Evolutionary conservation across 2,888 invertebrate species (phyloP).

Genomic region (Phyllotreta striolata): DNA sequence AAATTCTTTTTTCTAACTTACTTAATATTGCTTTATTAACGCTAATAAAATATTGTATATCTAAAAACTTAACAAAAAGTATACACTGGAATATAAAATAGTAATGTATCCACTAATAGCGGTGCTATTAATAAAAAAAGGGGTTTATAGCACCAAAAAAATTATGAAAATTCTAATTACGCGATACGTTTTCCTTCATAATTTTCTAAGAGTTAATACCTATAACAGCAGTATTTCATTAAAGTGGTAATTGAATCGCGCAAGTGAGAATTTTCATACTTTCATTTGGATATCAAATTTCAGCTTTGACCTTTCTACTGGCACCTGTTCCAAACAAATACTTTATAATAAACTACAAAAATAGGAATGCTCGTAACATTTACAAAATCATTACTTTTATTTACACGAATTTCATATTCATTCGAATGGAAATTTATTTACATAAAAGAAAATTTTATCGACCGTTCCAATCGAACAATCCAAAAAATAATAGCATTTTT

Average conservation of each 20-base stretch:
- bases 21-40: slow-evolving; percentile 2
- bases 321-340: slow-evolving; percentile 50
- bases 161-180: slow-evolving; percentile 11
- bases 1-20: no score
- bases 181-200: no score
- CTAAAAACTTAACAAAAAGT: slow-evolving; percentile 44
- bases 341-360: slow-evolving; percentile 36
- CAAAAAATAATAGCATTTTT: slow-evolving; percentile 3
- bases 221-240: no score
- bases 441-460: no score
- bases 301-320: slow-evolving; percentile 51
- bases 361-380: slow-evolving; percentile 42
- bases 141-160: slow-evolving; percentile 38
- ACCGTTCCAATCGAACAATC: background rate
- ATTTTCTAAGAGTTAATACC: no score
- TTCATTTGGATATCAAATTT: slow-evolving; percentile 40
- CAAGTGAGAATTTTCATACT: slow-evolving; percentile 10
- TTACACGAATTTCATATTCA: slow-evolving; percentile 36
- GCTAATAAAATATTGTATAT: slow-evolving; percentile 36
- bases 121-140: slow-evolving; percentile 38
- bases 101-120: slow-evolving; percentile 10
- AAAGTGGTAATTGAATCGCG: no score
- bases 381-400: slow-evolving; percentile 22
- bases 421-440: no score
- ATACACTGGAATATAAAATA: slow-evolving; percentile 31